phyloP scores from a whole-genome alignment of 1,140 invertebrate species.

The Drosophila equinoxialis region DNA sequence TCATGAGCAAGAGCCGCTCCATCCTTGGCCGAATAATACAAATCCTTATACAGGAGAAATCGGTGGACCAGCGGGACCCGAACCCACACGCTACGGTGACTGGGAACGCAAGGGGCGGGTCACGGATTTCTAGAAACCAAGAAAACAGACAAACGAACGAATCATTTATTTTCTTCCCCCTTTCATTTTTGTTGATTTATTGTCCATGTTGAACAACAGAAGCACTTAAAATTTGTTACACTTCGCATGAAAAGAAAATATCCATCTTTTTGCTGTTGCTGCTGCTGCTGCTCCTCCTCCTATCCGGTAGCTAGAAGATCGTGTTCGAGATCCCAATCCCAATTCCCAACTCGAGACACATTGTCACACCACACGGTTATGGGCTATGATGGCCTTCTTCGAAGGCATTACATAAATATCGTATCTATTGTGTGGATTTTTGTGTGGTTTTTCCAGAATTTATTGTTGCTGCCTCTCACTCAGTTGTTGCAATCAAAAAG shows the following conservation, averaged over 20 bases:
- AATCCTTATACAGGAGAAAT: slow-evolving; percentile 93
- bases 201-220: slow-evolving; percentile 51
- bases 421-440: slow-evolving; percentile 60
- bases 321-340: slow-evolving; percentile 37
- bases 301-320: slow-evolving; percentile 47
- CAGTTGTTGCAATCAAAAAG: slow-evolving; percentile 50
- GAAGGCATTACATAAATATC: slow-evolving; percentile 77
- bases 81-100: slow-evolving; percentile 99
- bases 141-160: neutral
- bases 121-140: slow-evolving; percentile 82
- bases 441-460: slow-evolving; percentile 46
- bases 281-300: neutral
- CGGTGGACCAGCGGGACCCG: slow-evolving; percentile 97
- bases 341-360: slow-evolving; percentile 32
- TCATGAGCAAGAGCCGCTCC: slow-evolving; percentile 52
- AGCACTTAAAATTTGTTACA: slow-evolving; percentile 63
- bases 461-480: slow-evolving; percentile 39
- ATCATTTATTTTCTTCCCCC: slow-evolving; percentile 24
- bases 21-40: slow-evolving; percentile 85
- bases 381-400: slow-evolving; percentile 41
- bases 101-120: slow-evolving; percentile 99
- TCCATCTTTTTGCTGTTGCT: slow-evolving; percentile 7
- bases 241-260: slow-evolving; percentile 23
- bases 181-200: slow-evolving; percentile 60
- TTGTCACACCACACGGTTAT: slow-evolving; percentile 6